Conservation (phyloP, 2,113 vertebrate genomes). For the Mus pahari region DNA sequence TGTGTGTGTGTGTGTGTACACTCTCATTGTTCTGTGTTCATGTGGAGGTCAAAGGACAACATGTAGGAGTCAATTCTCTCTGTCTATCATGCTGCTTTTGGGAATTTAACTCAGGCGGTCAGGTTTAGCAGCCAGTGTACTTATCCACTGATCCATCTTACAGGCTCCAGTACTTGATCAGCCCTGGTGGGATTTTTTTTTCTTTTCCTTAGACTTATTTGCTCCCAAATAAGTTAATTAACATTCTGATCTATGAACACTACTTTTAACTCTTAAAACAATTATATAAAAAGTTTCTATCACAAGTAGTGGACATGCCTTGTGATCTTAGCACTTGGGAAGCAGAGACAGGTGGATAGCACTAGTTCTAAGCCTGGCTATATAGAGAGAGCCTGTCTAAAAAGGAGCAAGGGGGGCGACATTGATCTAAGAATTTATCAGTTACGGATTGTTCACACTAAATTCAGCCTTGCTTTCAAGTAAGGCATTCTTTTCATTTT, state of each 20-base stretch:
- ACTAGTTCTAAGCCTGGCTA: neutral
- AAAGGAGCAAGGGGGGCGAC: neutral
- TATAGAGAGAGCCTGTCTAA: neutral
- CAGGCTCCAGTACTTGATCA: neutral
- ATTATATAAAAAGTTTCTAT: constrained; percentile 2
- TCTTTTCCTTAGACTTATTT: neutral
- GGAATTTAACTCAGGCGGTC: neutral
- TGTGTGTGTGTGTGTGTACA: neutral
- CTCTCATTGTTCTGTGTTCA: neutral
- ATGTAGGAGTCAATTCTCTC: neutral
- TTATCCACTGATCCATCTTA: neutral
- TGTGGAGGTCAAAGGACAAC: neutral
- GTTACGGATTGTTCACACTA: constrained; percentile 4
- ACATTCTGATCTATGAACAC: constrained; percentile 7
- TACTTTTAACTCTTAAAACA: constrained; percentile 29
- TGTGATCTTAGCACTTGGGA: neutral
- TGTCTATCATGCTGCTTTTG: neutral
- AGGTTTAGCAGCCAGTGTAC: neutral
- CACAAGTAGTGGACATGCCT: neutral
- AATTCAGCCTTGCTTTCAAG: constrained; percentile 40
- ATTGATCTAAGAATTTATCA: constrained; percentile 42
- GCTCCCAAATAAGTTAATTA: constrained; percentile 10
- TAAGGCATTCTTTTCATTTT: constrained; percentile 6
- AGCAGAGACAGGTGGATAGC: neutral
- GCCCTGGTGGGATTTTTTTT: neutral